These are phyloP conservation scores for Archivesica marissinica DNA, from an alignment of 1,140 invertebrate species.

Conservation along the genomic window DNA sequence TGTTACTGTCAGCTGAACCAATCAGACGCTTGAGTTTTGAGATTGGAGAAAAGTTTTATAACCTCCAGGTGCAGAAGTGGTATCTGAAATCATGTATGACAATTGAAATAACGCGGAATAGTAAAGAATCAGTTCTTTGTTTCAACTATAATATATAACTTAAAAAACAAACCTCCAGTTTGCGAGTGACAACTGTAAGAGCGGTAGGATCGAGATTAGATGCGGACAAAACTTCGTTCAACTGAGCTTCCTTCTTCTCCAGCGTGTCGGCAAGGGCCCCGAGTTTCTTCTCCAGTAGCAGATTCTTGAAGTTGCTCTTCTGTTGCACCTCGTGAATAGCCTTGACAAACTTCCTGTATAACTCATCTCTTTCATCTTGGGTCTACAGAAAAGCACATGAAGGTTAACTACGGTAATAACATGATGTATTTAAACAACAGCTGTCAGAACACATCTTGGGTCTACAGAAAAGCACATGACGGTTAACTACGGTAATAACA, in stretches of 20 bases:
- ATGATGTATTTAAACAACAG: no score
- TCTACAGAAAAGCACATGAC: neutral
- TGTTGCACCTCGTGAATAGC: conserved; percentile 94
- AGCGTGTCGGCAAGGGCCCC: conserved; percentile 87
- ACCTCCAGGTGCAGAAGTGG: no score
- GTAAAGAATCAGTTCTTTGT: no score
- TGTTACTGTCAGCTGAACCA: no score
- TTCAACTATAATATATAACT: no score
- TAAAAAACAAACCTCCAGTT: conserved; percentile 87
- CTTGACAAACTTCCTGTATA: conserved; percentile 91
- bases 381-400: conserved; percentile 82
- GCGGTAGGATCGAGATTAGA: conserved; percentile 87
- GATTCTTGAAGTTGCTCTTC: conserved; percentile 90
- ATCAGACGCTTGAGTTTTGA: no score
- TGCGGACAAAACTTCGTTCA: conserved; percentile 88
- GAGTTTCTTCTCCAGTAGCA: conserved; percentile 91
- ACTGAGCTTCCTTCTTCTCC: conserved; percentile 89
- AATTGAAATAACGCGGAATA: no score
- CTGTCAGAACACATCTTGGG: no score
- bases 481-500: no score
- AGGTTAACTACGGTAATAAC: no score
- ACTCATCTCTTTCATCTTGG: conserved; percentile 90
- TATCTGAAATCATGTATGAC: no score
- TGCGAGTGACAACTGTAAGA: conserved; percentile 86
- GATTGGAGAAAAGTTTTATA: no score